phyloP scores from a whole-genome alignment of 2,113 vertebrate genomes.

The Burhinus bistriatus region DNA sequence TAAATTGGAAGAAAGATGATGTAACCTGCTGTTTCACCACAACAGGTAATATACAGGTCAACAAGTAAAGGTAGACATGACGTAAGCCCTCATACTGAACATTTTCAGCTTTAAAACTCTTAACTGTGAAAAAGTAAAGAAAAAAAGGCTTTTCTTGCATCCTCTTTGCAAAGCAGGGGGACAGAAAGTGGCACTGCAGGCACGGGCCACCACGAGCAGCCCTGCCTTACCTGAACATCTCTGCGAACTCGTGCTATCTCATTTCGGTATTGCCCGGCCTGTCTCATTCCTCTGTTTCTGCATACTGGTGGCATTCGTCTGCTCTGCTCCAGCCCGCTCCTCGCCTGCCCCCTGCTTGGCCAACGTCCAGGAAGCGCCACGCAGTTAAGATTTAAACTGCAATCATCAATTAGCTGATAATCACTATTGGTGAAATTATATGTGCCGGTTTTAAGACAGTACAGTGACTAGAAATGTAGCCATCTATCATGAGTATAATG shows the following conservation, averaged over 20 bases:
- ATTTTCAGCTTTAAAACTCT: not conserved
- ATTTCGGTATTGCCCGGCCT: not conserved
- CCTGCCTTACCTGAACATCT: not conserved
- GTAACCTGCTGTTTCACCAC: not conserved
- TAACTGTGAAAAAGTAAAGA: not conserved
- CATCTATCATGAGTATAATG: not conserved
- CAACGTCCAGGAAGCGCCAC: rapidly evolving
- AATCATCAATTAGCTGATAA: conserved; percentile 51
- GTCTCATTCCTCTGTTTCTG: not conserved
- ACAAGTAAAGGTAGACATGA: not conserved
- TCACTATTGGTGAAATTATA: not conserved
- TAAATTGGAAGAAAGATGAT: not conserved
- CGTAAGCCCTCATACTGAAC: not conserved
- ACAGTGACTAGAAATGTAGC: not conserved
- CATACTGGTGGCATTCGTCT: not conserved
- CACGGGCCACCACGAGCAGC: not conserved
- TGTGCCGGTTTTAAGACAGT: not conserved
- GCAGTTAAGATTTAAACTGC: not conserved
- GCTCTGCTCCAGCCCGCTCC: not conserved
- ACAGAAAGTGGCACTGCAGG: not conserved
- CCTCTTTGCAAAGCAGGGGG: not conserved
- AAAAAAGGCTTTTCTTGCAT: not conserved
- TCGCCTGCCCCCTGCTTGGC: not conserved
- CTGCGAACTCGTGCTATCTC: not conserved
- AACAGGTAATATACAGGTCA: not conserved